Evolutionary conservation across 2,113 vertebrate genomes (phyloP).

Genomic region (Pluvianellus socialis): DNA sequence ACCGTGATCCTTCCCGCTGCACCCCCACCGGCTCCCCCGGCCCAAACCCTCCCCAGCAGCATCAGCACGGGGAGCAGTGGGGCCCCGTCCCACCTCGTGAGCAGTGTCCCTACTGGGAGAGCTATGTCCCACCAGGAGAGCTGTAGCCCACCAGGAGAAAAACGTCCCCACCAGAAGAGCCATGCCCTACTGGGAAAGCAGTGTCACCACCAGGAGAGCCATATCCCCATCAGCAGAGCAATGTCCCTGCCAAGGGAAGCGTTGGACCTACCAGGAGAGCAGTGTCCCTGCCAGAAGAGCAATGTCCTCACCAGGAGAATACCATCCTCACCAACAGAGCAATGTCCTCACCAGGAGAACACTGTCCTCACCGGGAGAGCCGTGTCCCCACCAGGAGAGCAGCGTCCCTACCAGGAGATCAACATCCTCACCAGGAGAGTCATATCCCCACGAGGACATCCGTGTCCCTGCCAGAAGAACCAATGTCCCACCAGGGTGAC

Average conservation of each 20-base stretch:
- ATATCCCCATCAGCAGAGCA: not conserved
- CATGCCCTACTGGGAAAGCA: not conserved
- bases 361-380: not conserved
- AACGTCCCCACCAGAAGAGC: not conserved
- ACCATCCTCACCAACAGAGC: not conserved
- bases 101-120: not conserved
- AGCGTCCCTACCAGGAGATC: not conserved
- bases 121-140: not conserved
- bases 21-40: not conserved
- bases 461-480: not conserved
- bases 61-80: not conserved
- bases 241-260: too few species aligned
- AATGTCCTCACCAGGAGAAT: not conserved
- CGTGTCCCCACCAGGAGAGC: not conserved
- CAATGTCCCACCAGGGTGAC: not conserved
- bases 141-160: not conserved
- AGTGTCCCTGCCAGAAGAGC: not conserved
- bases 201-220: not conserved
- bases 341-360: not conserved
- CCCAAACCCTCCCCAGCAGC: not conserved
- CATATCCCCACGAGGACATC: not conserved
- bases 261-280: not conserved
- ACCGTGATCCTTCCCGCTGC: not conserved
- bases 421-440: too few species aligned
- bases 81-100: fast-evolving